Base-by-base conservation (phyloP, 2,888 invertebrate genomes). In the Hirtodrosophila confusa region DNA sequence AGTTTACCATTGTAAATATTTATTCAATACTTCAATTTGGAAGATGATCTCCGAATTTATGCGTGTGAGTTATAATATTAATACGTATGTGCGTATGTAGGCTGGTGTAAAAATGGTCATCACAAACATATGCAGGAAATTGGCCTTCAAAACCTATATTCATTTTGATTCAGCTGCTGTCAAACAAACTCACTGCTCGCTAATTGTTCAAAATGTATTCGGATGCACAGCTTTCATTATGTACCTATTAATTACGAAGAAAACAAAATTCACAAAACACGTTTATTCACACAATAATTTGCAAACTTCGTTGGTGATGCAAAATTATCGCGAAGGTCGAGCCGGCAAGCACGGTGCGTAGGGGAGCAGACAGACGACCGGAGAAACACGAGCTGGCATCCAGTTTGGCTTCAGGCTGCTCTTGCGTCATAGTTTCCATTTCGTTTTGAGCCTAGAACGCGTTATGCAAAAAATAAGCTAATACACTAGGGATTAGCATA, bases 91-190 rank as follows among this genome's bases (percentile, higher is more conserved):
- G n/a, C 43, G 17, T 23, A 11, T 10, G 40, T 17, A 36, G 17
- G 8, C 6, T 17, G 17, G 17, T 17, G 17, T 17, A 17, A 17
- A 17, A 17, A 17, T 2, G 17, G 2, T 17, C 17, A 17, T 17
- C 17, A 2, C 17, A 17, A 2, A 17, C 17, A 2, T 1, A 4
- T 31, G 51, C 58, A 66, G 45, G 66, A 83, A 77, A 75, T 77
- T 63, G 69, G 67, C 84, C 89, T 78, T 83, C 88, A 72, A 91
- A 90, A 66, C 86, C 70, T 84, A 89, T 88, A 89, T 90, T 88
- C 89, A 91, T 90, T 78, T 89, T 88, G 76, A 65, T 62, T 54
- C 35, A 36, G 40, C n/a, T 27, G 50, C 44, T 55, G 69, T 39
- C 17, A 41, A 66, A 56, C 45, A 64, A 48, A 57, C 61, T 75